phyloP scores from a whole-genome alignment of 2,888 invertebrate species.

The Chironomus tentans region DNA sequence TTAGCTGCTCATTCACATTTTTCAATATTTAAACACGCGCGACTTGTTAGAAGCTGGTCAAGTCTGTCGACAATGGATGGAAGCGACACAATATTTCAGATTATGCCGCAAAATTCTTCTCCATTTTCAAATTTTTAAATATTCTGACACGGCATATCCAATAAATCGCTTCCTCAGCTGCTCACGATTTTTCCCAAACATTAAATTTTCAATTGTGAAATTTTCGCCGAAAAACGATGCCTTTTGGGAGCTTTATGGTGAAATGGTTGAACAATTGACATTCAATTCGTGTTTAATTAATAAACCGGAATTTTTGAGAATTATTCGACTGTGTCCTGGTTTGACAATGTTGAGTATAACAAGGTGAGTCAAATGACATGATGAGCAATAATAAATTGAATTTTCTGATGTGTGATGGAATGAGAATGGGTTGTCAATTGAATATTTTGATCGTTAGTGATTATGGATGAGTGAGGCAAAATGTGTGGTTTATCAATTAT shows the following conservation, averaged over 20 bases:
- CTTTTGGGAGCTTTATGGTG: constrained; percentile 5
- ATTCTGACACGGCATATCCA: constrained; percentile 1
- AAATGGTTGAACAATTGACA: constrained; percentile 4
- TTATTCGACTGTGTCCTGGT: not conserved
- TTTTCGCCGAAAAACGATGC: constrained; percentile 14
- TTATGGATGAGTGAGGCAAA: not conserved
- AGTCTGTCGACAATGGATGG: constrained; percentile 17
- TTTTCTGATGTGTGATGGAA: not conserved
- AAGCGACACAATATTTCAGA: constrained; percentile 15
- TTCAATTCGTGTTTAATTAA: constrained; percentile 18
- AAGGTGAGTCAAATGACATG: not conserved
- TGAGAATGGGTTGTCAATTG: not conserved
- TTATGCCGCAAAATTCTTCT: constrained; percentile 6
- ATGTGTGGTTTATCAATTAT: not conserved
- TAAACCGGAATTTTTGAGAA: constrained; percentile 14
- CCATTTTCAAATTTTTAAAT: constrained; percentile 22
- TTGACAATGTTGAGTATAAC: not conserved
- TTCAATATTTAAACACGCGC: constrained; percentile 11
- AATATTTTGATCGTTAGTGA: not conserved
- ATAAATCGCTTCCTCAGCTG: constrained; percentile 8
- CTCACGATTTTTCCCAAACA: constrained; percentile 6
- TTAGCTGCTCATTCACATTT: constrained; percentile 18
- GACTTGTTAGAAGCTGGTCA: constrained; percentile 7
- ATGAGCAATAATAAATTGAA: not conserved
- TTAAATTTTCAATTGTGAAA: constrained; percentile 23